These are phyloP conservation scores for Argyrosomus regius DNA, from an alignment of 2,797 vertebrate species.

Conservation along the genomic window DNA sequence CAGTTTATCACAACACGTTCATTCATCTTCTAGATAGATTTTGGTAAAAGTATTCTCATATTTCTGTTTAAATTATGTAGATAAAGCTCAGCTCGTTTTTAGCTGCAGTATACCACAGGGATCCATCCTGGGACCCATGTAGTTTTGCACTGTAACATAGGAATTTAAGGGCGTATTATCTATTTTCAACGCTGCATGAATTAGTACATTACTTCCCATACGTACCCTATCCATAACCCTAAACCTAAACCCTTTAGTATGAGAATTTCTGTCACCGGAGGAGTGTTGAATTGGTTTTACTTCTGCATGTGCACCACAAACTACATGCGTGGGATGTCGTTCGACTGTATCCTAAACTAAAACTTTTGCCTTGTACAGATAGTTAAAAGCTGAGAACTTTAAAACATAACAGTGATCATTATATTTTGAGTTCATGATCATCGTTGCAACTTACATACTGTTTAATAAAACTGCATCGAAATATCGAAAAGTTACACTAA, in stretches of 20 bases:
- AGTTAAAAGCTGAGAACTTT: neutral
- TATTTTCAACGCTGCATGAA: neutral
- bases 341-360: neutral
- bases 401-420: too few species aligned
- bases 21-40: neutral
- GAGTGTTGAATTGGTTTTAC: neutral
- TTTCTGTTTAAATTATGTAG: neutral
- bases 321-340: neutral
- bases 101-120: conserved; percentile 20
- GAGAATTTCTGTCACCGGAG: neutral
- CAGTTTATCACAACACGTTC: neutral
- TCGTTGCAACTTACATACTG: neutral
- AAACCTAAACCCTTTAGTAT: neutral
- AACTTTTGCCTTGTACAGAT: neutral
- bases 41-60: neutral
- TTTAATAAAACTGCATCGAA: neutral
- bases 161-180: neutral
- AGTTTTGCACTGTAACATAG: neutral
- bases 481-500: neutral
- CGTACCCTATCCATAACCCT: neutral
- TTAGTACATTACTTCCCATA: neutral
- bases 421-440: neutral
- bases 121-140: neutral
- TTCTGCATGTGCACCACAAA: too few species aligned
- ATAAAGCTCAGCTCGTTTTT: neutral